Conservation (phyloP, 2,888 invertebrate genomes). For the Digitonthophagus gazella region DNA sequence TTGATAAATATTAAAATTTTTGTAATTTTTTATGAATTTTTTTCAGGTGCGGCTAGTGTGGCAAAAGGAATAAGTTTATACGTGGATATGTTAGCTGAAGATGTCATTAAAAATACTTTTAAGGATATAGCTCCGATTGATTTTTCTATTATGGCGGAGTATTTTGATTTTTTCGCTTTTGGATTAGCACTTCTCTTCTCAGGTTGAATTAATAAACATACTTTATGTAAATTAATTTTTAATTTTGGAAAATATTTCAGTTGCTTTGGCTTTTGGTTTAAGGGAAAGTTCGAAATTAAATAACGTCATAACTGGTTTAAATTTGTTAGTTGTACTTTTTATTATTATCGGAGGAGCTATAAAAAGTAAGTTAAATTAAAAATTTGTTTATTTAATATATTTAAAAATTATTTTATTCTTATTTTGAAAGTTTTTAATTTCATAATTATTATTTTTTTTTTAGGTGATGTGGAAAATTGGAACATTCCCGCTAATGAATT, state of each 20-base stretch:
- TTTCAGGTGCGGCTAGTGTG: constrained; percentile 74
- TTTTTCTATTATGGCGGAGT: constrained; percentile 63
- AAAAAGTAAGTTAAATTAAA: constrained; percentile 56
- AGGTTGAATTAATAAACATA: constrained; percentile 54
- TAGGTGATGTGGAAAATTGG: constrained; percentile 56
- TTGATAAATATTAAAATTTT: too few relatives aligned
- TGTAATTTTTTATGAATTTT: constrained; percentile 1
- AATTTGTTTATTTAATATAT: neutral
- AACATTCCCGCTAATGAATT: constrained; percentile 44
- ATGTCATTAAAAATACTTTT: constrained; percentile 65
- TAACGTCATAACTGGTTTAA: constrained; percentile 81
- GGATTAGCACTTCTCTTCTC: constrained; percentile 68
- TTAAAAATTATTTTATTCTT: constrained; percentile 21
- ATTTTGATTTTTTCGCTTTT: constrained; percentile 77
- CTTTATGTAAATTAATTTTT: too few relatives aligned
- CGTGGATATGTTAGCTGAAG: constrained; percentile 66
- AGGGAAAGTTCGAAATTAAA: constrained; percentile 85
- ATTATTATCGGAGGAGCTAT: constrained; percentile 77
- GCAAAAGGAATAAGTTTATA: constrained; percentile 77
- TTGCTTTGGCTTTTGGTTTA: constrained; percentile 76
- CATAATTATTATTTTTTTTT: neutral
- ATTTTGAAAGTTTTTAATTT: too few relatives aligned
- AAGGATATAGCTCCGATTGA: constrained; percentile 64
- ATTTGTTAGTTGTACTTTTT: constrained; percentile 77
- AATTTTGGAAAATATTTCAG: constrained; percentile 46